phyloP scores from a whole-genome alignment of 1,140 invertebrate genomes.

The Aradophagus sp. region DNA sequence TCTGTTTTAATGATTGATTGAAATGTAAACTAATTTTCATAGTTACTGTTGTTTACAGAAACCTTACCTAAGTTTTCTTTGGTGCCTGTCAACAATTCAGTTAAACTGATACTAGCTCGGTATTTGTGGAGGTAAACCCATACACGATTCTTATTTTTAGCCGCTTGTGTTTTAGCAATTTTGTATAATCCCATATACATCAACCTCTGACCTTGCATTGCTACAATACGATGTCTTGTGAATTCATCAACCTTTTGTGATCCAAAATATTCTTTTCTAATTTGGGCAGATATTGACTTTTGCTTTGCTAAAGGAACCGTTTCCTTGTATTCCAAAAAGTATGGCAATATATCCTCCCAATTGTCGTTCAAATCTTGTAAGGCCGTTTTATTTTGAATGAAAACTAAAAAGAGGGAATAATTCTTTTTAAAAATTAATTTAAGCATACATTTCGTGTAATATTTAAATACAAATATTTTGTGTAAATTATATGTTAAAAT shows the following conservation, averaged over 20 bases:
- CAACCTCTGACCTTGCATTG: not conserved
- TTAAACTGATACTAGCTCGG: not conserved
- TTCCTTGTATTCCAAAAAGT: constrained; percentile 7
- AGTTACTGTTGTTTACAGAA: no score
- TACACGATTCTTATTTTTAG: not conserved
- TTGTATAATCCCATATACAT: not conserved
- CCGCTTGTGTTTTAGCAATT: not conserved
- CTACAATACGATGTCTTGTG: not conserved
- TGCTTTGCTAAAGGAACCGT: constrained; percentile 5
- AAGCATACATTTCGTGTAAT: no score
- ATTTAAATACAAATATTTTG: no score
- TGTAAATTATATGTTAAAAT: no score
- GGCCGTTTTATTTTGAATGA: constrained; percentile 2
- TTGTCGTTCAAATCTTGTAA: constrained; percentile 10
- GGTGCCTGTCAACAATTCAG: not conserved
- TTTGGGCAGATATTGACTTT: not conserved
- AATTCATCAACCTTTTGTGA: not conserved
- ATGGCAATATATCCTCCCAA: constrained; percentile 3
- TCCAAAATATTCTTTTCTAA: constrained; percentile 1
- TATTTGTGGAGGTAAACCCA: not conserved
- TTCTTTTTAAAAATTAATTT: no score
- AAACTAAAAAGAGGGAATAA: not conserved
- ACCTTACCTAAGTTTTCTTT: constrained; percentile 1
- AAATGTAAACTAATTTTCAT: no score
- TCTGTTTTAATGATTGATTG: not conserved